These are phyloP conservation scores for Rattus norvegicus DNA, from an alignment of 2,113 vertebrate genomes.

Conservation along the genomic window GRCr8 NC_086038.1:46725001-46725500, in stretches of 20 bases:
- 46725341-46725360: neutral
- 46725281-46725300: neutral
- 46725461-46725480: neutral
- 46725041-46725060: fast-evolving
- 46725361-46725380: neutral
- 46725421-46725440: neutral
- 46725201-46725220: neutral
- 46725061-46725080: no score
- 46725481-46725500: neutral
- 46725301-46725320: neutral
- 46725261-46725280: neutral
- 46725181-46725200: neutral
- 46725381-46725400: neutral
- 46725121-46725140: neutral
- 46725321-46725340: neutral
- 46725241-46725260: neutral
- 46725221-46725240: neutral
- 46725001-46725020: no score
- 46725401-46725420: neutral
- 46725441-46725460: neutral
- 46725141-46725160: neutral
- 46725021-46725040: neutral
- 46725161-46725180: no score
- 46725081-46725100: neutral
- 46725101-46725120: neutral